These are phyloP conservation scores for Sternarchorhynchus goeldii DNA, from an alignment of 2,797 vertebrate genomes.

Conservation along the genomic window DNA sequence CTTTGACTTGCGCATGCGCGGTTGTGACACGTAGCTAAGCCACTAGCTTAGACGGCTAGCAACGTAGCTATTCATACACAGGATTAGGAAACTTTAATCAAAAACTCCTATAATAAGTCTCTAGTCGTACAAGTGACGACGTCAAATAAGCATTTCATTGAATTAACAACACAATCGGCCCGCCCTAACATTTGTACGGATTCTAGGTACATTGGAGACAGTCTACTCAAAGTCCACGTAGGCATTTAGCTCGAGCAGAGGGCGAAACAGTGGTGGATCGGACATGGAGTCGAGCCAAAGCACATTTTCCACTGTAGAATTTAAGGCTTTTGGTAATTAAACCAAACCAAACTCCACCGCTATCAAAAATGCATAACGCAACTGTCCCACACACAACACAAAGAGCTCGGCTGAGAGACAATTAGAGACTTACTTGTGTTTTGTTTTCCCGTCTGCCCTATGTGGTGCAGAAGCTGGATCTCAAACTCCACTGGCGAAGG, in stretches of 20 bases:
- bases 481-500: constrained; percentile 84
- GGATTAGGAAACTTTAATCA: constrained; percentile 37
- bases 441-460: constrained; percentile 81
- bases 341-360: too few relatives aligned
- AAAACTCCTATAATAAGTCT: constrained; percentile 32
- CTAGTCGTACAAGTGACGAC: not conserved
- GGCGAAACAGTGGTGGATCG: constrained; percentile 61
- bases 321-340: too few relatives aligned
- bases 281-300: constrained; percentile 77
- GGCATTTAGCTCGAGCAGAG: constrained; percentile 74
- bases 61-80: constrained; percentile 66
- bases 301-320: constrained; percentile 22
- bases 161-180: not conserved
- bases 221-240: constrained; percentile 81
- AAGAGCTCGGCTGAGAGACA: not conserved
- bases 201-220: constrained; percentile 5
- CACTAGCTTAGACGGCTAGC: constrained; percentile 43
- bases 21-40: constrained; percentile 62
- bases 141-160: not conserved
- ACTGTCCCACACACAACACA: not conserved
- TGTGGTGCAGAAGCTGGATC: constrained; percentile 82
- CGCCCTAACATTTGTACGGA: too few relatives aligned
- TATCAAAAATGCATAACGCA: not conserved
- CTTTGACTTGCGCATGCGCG: constrained; percentile 65
- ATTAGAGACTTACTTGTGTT: constrained; percentile 77